Base-by-base conservation (phyloP, 2,888 invertebrate species). In the Cerastoderma edule region DNA sequence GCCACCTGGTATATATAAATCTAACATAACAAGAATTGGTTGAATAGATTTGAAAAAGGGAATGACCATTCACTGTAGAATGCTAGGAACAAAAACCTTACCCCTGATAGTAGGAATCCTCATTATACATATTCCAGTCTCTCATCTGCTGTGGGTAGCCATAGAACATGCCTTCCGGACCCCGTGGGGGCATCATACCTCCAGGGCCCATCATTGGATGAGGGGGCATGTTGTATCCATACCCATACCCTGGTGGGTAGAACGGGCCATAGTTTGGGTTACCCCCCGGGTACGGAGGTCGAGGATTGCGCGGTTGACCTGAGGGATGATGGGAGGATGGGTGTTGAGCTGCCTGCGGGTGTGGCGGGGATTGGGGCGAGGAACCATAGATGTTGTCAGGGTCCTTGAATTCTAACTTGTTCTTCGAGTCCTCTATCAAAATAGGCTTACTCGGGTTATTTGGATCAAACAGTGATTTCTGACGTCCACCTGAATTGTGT, bases 381-480 rank as follows among this genome's bases (percentile, higher is more conserved):
- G 84, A 74, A 0, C 78, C 66, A 39, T 75, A 72, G 0, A 76
- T 78, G 1, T 74, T 78, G 30, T 83, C 83, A 2, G 81, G 75
- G 32, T 89, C 89, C 44, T 86, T 81, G 64, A 87, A 87, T n/a
- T 86, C 82, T 30, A 86, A 71, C 66, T 82, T 78, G 8, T 78
- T 72, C 19, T 56, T 69, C 2, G 71, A 46, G 24, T 78, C 79
- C 30, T 80, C 70, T 6, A 90, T 86, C 24, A 88, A 73, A 57
- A 89, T 89, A 10, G 89, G 88, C 67, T 88, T 90, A 66, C 85
- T 86, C 22, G 91, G 91, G 78, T 90, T 90, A 54, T 89, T 90
- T 16, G 91, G 91, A 75, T 91, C 90, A 84, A 88, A 91, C 27
- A 91, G 80, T 8, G 82, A 86, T 46, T 87, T 87, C 69, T 88